Evolutionary conservation across 2,797 vertebrate species (phyloP).

Genomic region (Sebastes oblongus): DNA sequence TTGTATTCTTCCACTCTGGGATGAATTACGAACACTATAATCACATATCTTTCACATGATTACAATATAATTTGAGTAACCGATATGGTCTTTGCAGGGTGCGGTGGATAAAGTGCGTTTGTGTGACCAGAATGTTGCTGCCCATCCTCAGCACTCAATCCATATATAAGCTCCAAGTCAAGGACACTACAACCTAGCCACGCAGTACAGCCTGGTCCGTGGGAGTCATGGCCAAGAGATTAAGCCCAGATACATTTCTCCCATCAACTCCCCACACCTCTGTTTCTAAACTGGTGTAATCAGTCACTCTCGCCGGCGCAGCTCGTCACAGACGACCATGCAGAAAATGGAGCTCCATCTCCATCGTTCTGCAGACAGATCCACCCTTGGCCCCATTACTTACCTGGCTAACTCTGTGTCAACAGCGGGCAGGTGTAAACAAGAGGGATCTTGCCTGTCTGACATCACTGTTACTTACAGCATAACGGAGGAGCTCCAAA

Average conservation of each 20-base stretch:
- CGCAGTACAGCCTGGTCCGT: neutral
- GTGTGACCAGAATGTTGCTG: conserved; percentile 38
- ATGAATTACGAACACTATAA: neutral
- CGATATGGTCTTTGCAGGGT: neutral
- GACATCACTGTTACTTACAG: conserved; percentile 14
- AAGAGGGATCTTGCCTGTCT: conserved; percentile 10
- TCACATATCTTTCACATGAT: neutral
- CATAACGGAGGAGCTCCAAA: neutral
- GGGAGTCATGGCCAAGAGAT: conserved; percentile 9
- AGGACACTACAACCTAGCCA: conserved; percentile 33
- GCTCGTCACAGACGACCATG: conserved; percentile 45
- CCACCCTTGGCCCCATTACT: conserved; percentile 49
- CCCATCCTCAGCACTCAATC: neutral
- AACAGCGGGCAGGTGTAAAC: conserved; percentile 55
- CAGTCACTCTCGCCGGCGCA: conserved; percentile 24
- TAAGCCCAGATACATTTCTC: conserved; percentile 25
- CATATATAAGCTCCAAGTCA: conserved; percentile 22
- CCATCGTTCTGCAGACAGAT: conserved; percentile 49
- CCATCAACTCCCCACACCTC: conserved; percentile 23
- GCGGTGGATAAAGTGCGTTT: conserved; percentile 13
- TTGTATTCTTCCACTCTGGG: neutral
- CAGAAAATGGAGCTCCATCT: conserved; percentile 58
- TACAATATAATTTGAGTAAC: conserved; percentile 14
- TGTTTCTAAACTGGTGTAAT: conserved; percentile 49
- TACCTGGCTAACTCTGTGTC: conserved; percentile 51